Evolutionary conservation across 1,140 invertebrate species (phyloP).

Genomic region (Temnothorax nylanderi): DNA sequence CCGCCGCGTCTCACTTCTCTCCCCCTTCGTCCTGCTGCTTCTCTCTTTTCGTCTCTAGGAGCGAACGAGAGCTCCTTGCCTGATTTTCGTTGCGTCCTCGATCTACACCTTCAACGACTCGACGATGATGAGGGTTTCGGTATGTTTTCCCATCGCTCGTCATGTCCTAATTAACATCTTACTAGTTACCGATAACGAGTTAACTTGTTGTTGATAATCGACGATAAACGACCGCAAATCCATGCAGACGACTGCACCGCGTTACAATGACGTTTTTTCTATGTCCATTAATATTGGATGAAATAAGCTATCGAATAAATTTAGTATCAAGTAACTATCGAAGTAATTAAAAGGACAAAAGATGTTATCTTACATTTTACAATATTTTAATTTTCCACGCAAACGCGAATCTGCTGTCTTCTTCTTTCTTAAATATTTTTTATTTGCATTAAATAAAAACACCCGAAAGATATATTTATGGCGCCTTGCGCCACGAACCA

Average conservation of each 20-base stretch:
- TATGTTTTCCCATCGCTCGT: neutral
- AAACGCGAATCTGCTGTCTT: neutral
- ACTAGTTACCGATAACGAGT: slow-evolving; percentile 4
- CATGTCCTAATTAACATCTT: slow-evolving; percentile 15
- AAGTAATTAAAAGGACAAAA: neutral
- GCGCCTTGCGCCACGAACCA: neutral
- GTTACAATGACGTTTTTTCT: neutral
- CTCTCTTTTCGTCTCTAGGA: neutral
- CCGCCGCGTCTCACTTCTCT: neutral
- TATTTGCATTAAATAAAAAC: slow-evolving; percentile 10
- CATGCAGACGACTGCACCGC: neutral
- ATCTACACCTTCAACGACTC: neutral
- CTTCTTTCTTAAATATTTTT: neutral
- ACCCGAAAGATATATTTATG: neutral
- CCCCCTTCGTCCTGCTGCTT: neutral
- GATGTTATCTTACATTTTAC: neutral
- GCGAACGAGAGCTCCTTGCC: neutral
- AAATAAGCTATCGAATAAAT: neutral
- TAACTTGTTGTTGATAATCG: slow-evolving; percentile 30
- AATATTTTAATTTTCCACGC: neutral
- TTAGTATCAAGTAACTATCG: neutral
- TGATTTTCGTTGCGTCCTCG: neutral
- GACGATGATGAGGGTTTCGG: slow-evolving; percentile 24
- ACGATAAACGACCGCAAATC: neutral
- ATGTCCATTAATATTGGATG: neutral